A percentile compares a stretch with the other conserved stretches of the same genome.
phyloP scores from a whole-genome alignment of 2,888 invertebrate species.

The Pyralis farinalis region DNA sequence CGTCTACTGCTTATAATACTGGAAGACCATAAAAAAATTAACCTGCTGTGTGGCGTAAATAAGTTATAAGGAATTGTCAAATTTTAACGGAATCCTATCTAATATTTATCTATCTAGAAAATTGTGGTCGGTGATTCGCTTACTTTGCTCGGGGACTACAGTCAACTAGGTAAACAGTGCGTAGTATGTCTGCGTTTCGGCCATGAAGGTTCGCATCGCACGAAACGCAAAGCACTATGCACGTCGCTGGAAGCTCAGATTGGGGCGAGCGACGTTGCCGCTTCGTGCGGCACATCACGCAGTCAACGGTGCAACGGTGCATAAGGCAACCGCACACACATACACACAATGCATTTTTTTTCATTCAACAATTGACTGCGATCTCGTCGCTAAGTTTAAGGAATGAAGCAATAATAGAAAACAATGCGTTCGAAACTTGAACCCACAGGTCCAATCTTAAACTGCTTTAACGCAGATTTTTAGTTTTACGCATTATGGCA shows the following conservation, averaged over 20 bases:
- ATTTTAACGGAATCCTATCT: conserved; percentile 30
- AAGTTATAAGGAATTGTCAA: conserved; percentile 7
- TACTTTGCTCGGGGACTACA: conserved; percentile 1
- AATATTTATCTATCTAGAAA: conserved; percentile 31
- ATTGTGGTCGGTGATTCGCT: conserved; percentile 23
- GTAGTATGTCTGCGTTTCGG: background rate
- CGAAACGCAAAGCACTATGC: conserved; percentile 13
- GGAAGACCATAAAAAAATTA: conserved; percentile 67
- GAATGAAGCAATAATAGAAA: conserved; percentile 2
- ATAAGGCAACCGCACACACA: background rate
- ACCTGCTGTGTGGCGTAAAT: conserved; percentile 25
- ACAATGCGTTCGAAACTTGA: background rate
- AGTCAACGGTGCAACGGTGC: background rate
- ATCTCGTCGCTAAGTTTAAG: conserved; percentile 2
- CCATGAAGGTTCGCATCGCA: conserved; percentile 10
- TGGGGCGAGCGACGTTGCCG: conserved; percentile 39
- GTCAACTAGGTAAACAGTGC: background rate
- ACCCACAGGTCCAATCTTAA: background rate
- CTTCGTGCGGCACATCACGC: conserved; percentile 16
- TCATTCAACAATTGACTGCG: background rate
- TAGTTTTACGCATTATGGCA: background rate
- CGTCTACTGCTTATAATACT: conserved; percentile 56
- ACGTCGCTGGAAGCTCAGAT: conserved; percentile 22
- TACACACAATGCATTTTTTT: conserved; percentile 10
- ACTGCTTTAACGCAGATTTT: conserved; percentile 1